Percentiles rank a stretch among this genome's conserved stretches.
Conservation (phyloP, 2,113 vertebrate species). For the Regulus satrapa region DNA sequence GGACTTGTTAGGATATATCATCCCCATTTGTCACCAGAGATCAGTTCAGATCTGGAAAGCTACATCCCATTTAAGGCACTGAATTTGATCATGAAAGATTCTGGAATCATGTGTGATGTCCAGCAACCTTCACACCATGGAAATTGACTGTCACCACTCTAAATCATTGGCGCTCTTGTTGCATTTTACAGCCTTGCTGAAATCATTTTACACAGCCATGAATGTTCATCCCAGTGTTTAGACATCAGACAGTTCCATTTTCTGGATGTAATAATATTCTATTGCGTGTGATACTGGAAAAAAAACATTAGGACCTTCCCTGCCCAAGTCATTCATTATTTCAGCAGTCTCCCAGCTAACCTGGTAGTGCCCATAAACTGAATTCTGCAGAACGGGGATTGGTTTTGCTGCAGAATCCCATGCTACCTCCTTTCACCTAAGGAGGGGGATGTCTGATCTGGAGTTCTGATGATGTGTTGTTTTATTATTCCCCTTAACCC, state of each 20-base stretch:
- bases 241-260: fast-evolving
- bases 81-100: background rate
- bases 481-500: background rate
- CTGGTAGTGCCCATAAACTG: background rate
- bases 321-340: background rate
- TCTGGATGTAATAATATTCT: background rate
- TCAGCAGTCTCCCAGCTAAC: background rate
- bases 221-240: background rate
- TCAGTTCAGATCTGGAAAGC: background rate
- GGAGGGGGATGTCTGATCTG: no score
- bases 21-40: background rate
- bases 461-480: background rate
- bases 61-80: background rate
- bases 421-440: background rate
- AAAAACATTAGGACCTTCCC: background rate
- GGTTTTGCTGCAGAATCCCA: background rate
- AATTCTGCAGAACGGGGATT: background rate
- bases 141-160: background rate
- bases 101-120: background rate
- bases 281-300: background rate
- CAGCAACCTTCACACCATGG: background rate
- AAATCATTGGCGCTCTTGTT: background rate
- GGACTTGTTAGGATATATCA: background rate
- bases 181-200: background rate
- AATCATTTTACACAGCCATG: background rate